phyloP scores from a whole-genome alignment of 2,797 vertebrate species.

The Platalea minor region DNA sequence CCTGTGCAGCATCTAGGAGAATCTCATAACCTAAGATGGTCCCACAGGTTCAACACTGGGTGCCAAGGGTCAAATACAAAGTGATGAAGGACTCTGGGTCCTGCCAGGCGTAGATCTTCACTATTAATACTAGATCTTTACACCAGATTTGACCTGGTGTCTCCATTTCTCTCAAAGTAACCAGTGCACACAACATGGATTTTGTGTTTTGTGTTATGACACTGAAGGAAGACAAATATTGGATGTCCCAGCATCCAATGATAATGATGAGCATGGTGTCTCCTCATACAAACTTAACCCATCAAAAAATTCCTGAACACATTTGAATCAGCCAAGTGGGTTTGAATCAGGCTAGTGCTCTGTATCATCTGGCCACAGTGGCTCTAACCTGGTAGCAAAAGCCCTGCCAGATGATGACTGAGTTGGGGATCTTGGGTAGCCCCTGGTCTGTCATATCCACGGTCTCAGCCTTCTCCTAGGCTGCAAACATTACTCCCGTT shows the following conservation, averaged over 20 bases:
- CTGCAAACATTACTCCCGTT: too few species aligned
- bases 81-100: background rate
- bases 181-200: background rate
- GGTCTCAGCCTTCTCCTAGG: background rate
- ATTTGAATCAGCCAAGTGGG: background rate
- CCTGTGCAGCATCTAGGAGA: background rate
- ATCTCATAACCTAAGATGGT: background rate
- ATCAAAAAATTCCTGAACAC: background rate
- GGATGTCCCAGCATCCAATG: background rate
- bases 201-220: background rate
- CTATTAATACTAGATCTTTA: background rate
- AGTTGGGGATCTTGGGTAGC: rapidly evolving
- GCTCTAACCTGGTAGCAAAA: background rate
- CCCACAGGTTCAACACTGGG: rapidly evolving
- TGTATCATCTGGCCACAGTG: background rate
- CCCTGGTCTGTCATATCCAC: background rate
- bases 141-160: background rate
- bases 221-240: background rate
- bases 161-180: background rate
- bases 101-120: background rate
- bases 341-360: background rate
- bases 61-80: background rate
- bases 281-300: background rate
- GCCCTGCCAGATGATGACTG: background rate
- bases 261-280: rapidly evolving